Percentiles rank a stretch among this genome's conserved stretches.
These are phyloP conservation scores for Eupristina koningsbergeri DNA, from an alignment of 1,140 invertebrate genomes.

Conservation along the genomic window DNA sequence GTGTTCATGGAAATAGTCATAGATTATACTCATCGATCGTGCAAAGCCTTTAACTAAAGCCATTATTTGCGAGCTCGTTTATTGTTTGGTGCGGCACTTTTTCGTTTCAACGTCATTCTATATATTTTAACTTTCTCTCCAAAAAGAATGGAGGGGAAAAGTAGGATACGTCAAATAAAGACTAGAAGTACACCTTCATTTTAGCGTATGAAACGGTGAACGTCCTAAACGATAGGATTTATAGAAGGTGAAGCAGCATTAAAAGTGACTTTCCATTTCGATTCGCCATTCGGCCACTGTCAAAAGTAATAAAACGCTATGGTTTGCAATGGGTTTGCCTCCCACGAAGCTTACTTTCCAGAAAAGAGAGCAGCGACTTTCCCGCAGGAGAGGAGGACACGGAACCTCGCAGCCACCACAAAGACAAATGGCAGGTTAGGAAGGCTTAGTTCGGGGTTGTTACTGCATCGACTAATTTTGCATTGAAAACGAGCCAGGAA, in stretches of 20 bases:
- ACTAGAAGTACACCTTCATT: neutral
- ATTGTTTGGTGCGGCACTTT: neutral
- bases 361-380: neutral
- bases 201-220: slow-evolving; percentile 10
- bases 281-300: neutral
- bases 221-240: neutral
- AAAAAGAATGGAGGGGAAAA: neutral
- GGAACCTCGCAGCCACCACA: neutral
- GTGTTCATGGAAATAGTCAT: neutral
- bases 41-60: neutral
- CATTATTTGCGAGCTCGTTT: neutral
- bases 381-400: neutral
- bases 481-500: slow-evolving; percentile 47
- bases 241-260: slow-evolving; percentile 19
- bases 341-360: neutral
- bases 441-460: neutral
- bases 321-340: neutral
- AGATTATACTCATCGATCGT: neutral
- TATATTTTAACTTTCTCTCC: neutral
- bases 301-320: slow-evolving; percentile 11
- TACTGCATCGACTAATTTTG: slow-evolving; percentile 32
- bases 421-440: neutral
- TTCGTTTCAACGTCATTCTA: neutral
- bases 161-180: neutral
- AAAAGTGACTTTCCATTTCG: slow-evolving; percentile 16